A percentile compares a stretch with the other conserved stretches of the same genome.
Evolutionary conservation across 2,797 vertebrate genomes (phyloP).

Genomic region (Atherinosoma microstoma): DNA sequence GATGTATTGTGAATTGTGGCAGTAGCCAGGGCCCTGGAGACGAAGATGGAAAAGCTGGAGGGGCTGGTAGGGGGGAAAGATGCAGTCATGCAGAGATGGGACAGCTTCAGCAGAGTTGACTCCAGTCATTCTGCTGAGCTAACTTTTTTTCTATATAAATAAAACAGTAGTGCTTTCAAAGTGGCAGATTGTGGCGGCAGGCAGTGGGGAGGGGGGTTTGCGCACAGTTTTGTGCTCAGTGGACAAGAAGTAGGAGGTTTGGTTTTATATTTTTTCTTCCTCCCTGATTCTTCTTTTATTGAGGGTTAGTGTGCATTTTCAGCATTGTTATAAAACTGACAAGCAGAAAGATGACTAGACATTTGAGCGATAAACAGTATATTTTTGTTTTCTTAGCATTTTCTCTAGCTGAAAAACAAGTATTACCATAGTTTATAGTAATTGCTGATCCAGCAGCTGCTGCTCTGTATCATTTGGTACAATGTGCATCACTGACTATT

Average conservation of each 20-base stretch:
- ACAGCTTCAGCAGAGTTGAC: slow-evolving; percentile 47
- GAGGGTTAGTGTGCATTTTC: not conserved
- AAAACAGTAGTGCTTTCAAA: slow-evolving; percentile 73
- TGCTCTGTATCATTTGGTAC: slow-evolving; percentile 6
- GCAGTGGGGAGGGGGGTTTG: not conserved
- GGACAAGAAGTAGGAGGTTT: slow-evolving; percentile 13
- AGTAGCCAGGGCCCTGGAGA: slow-evolving; percentile 42
- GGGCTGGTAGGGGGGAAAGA: slow-evolving; percentile 20
- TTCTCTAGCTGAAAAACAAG: not conserved
- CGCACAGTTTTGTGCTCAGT: slow-evolving; percentile 23
- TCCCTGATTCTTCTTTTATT: not conserved
- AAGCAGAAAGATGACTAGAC: not conserved
- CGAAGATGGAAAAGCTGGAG: slow-evolving; percentile 51
- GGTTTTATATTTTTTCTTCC: not conserved
- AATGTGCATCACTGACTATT: slow-evolving; percentile 7
- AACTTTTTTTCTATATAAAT: slow-evolving; percentile 66
- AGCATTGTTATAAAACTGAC: not conserved
- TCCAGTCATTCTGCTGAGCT: slow-evolving; percentile 57
- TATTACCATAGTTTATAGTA: slow-evolving; percentile 9
- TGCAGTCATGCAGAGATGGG: slow-evolving; percentile 29
- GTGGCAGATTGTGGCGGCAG: slow-evolving; percentile 13
- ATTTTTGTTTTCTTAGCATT: not conserved
- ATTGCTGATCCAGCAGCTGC: slow-evolving; percentile 24
- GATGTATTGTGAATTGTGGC: slow-evolving; percentile 61
- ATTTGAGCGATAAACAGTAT: not conserved